A percentile compares a stretch with the other conserved stretches of the same genome.
Conservation (phyloP, 2,797 vertebrate genomes). For the Epinephelus malabaricus region DNA sequence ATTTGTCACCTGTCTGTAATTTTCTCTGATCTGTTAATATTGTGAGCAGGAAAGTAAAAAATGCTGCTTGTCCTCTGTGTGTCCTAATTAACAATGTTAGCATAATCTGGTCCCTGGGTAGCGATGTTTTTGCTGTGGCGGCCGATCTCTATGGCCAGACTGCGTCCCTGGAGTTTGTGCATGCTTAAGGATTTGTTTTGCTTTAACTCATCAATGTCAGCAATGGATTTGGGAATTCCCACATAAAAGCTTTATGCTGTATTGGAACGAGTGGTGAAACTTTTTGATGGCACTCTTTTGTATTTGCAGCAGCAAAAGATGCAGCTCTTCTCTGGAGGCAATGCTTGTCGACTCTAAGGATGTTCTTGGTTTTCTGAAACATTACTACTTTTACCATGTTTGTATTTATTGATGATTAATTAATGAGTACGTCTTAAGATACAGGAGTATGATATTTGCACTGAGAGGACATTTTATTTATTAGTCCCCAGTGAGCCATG, state of each 20-base stretch:
- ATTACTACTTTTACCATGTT: background rate
- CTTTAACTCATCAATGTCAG: slow-evolving; percentile 6
- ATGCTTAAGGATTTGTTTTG: slow-evolving; percentile 5
- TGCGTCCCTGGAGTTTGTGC: background rate
- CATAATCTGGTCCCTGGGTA: slow-evolving; percentile 6
- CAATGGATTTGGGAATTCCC: slow-evolving; percentile 2
- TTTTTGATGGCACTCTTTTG: background rate
- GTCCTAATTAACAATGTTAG: slow-evolving; percentile 21
- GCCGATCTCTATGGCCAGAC: slow-evolving; percentile 5
- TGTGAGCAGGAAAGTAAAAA: slow-evolving; percentile 11
- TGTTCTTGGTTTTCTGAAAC: slow-evolving; percentile 6
- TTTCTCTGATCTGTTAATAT: slow-evolving; percentile 20
- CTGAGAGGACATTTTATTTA: background rate
- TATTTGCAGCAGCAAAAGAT: background rate
- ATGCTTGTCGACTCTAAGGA: background rate
- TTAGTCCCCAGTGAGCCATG: background rate
- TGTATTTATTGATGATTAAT: background rate
- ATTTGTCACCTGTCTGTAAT: background rate
- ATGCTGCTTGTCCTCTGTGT: background rate
- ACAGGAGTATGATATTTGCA: too few species aligned
- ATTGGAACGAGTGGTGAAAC: background rate
- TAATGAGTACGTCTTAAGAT: background rate
- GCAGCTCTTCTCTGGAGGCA: background rate
- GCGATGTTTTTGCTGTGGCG: slow-evolving; percentile 15
- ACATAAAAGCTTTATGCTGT: background rate